Percentiles rank a stretch among this genome's conserved stretches.
Conservation (phyloP, 2,888 invertebrate species). For the Protophormia terraenovae region DNA sequence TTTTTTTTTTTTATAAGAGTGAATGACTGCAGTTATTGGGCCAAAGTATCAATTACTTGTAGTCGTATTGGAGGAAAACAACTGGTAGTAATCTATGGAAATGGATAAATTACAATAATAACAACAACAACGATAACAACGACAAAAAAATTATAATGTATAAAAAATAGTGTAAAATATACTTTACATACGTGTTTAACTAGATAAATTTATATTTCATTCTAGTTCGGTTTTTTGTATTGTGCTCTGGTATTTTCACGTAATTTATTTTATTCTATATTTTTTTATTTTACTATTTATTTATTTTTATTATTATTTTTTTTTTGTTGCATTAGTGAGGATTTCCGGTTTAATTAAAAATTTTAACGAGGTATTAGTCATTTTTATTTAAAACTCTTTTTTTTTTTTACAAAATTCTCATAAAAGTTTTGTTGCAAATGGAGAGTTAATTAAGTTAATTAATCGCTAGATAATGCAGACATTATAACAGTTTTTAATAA, state of each 20-base stretch:
- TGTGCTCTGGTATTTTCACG: constrained; percentile 11
- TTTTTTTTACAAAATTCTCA: background rate
- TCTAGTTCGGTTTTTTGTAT: background rate
- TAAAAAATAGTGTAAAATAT: constrained; percentile 29
- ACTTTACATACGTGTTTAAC: constrained; percentile 2
- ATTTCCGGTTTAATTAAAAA: constrained; percentile 64
- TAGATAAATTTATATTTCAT: background rate
- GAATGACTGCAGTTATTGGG: constrained; percentile 61
- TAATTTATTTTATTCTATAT: background rate
- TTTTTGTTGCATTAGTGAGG: constrained; percentile 37
- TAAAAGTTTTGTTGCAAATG: background rate
- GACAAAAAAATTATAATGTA: constrained; percentile 21
- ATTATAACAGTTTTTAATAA: too few relatives aligned
- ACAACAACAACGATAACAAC: constrained; percentile 2
- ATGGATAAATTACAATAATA: constrained; percentile 39
- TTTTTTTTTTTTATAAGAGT: background rate
- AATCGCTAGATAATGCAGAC: too few relatives aligned
- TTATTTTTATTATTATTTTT: too few relatives aligned
- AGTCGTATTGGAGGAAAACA: constrained; percentile 33
- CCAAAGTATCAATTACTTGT: constrained; percentile 67
- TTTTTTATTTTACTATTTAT: too few relatives aligned
- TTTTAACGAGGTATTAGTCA: constrained; percentile 38
- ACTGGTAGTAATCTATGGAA: constrained; percentile 25
- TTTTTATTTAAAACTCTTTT: background rate
- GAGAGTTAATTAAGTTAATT: too few relatives aligned